Base-by-base conservation (phyloP, 2,888 invertebrate species). In the Metacarcinus magister region DNA sequence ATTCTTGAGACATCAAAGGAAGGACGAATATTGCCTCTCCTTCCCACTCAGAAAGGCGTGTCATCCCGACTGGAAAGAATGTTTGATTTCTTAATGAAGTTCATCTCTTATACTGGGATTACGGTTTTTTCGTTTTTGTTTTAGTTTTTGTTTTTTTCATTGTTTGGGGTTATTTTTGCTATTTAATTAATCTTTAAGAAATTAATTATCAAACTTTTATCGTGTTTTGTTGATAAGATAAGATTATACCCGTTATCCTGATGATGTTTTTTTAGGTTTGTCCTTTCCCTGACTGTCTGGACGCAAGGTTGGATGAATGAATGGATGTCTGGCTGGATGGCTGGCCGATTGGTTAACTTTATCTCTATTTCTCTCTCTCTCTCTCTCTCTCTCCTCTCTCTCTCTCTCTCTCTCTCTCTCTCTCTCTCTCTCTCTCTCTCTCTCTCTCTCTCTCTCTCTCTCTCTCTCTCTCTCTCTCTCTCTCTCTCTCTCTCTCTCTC, bases 11-110 rank as follows among this genome's bases (percentile, higher is more conserved):
- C 82, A 82, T 82, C 82, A 82, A 82, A 82, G 82, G 1, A 82
- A 82, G 5, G 82, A 82, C 32, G 82, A 28, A 82, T 82, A 82
- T 82, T 82, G 82, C 82, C 82, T 82, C 32, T 82, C 32, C 82
- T 28, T 13, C 82, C 82, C 32, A 82, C 82, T 82, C 82, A 28
- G 82, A 10, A 82, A 82, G 82, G 16, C 82, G 28, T 28, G 28
- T 32, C 32, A 28, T 82, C 32, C 28, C 7, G 28, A 32, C 82
- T 32, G 4, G 82, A 82, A 32, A 82, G 28, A 28, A 82, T 67
- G 67, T 82, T 82, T 82, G 82, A 82, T 82, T 82, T 32, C 32
- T 3, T 82, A 32, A 28, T 82, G 82, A 28, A 82, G 28, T 82
- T 82, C 4, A 82, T 32, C 32, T 82, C 23, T 54, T 54, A 1